Evolutionary conservation across 2,113 vertebrate species (phyloP), one percentile per base, ranked within the genome.

Genomic region (Dasyurus viverrinus): DNA sequence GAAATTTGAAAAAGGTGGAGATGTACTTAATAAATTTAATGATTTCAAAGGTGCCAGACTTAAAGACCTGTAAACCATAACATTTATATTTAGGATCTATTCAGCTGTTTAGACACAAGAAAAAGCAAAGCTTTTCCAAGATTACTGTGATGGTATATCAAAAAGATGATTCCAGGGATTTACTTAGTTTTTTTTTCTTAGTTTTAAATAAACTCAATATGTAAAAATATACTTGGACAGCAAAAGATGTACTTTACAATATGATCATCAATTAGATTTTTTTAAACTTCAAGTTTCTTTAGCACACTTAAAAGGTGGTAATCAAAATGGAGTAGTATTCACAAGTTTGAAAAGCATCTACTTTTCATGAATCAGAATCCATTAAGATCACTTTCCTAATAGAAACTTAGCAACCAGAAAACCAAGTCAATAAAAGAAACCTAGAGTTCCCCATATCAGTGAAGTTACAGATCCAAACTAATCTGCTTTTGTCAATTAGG

Each of bases 31-130:
- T 94, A 95, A 97, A 97, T 92, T 24, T 1, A 96, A 91, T 93
- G 89, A 94, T 97, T 97, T 96, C 89, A 92, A 94, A 97, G 94
- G 90, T 97, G 53, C 53, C 92, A 97, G 91, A 96, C 93, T 96
- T 90, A 91, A 16, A 92, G 94, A 57, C 91, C 95, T 91, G 93
- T 12, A 94, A 54, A 90, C 76, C 23, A 50, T 14, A 26, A n/a
- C 76, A 84, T 84, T 42, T 36, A 93, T 55, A 89, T 26, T 90
- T 95, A 94, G 90, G 47, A 90, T 95, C 97, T 95, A 94, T 93
- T 96, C 92, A 94, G 68, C 93, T 84, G 2, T 96, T 95, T 84
- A 96, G 97, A 95, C n/a, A 6, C n/a, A 89, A 91, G 12, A 46
- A 54, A 47, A 23, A 26, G 14, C 47, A 93, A 68, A 36, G 1